Conservation (phyloP, 2,888 invertebrate species). For the Cephonodes hylas region DNA sequence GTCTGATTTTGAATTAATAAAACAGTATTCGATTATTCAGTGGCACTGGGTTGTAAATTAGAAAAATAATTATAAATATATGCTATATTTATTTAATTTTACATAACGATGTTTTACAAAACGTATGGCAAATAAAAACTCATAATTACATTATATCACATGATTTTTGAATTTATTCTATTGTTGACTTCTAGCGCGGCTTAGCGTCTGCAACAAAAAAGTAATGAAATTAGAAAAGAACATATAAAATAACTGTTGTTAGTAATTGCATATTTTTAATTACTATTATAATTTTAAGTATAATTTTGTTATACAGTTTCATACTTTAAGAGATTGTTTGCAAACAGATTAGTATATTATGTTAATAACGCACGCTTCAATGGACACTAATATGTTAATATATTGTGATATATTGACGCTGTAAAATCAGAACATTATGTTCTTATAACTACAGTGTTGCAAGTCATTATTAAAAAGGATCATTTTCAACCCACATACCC, state of each 20-base stretch:
- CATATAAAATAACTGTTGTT: conserved; percentile 10
- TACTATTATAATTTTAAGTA: no score
- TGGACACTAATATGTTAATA: no score
- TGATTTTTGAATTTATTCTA: conserved; percentile 47
- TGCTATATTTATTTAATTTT: conserved; percentile 33
- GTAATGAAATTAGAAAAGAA: not conserved
- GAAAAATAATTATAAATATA: conserved; percentile 9
- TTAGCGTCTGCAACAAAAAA: conserved; percentile 53
- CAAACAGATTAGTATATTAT: no score
- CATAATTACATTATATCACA: conserved; percentile 32
- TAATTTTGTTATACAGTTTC: no score
- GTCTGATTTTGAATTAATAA: not conserved
- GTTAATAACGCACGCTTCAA: no score
- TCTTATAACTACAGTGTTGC: no score
- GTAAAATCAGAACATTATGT: no score
- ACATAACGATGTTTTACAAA: conserved; percentile 9
- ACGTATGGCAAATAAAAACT: conserved; percentile 36
- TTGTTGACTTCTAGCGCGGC: conserved; percentile 12
- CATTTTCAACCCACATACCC: no score
- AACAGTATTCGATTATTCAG: not conserved
- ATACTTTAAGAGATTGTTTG: no score
- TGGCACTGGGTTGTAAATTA: not conserved
- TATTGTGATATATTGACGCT: no score
- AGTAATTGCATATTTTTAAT: no score
- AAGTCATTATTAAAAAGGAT: no score